These are phyloP conservation scores for Colletes latitarsis DNA, from an alignment of 1,140 invertebrate species.

Conservation along the genomic window DNA sequence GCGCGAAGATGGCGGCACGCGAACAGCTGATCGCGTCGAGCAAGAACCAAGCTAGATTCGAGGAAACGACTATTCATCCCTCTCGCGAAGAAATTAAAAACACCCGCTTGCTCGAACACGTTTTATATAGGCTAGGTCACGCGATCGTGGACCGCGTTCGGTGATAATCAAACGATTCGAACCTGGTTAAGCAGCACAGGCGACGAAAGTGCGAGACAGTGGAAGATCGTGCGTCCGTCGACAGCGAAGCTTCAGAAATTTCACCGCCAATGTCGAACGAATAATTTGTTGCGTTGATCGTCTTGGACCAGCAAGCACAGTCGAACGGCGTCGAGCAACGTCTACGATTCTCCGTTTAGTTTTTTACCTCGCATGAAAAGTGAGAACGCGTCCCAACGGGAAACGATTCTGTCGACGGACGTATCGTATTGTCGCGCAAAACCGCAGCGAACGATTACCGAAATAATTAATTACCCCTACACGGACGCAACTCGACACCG, in stretches of 20 bases:
- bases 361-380: background rate
- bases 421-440: conserved; percentile 29
- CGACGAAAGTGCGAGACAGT: background rate
- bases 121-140: background rate
- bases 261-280: background rate
- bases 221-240: conserved; percentile 10
- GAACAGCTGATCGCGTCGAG: conserved; percentile 23
- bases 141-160: background rate
- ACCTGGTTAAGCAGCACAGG: background rate
- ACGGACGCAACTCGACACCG: conserved; percentile 41
- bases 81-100: background rate
- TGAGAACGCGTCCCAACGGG: background rate
- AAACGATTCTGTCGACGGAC: background rate
- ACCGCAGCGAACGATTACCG: conserved; percentile 53
- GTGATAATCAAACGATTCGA: background rate
- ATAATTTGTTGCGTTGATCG: background rate
- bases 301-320: background rate
- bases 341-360: background rate
- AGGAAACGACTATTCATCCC: background rate
- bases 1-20: conserved; percentile 10
- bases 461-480: conserved; percentile 32
- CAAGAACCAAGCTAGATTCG: background rate
- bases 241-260: background rate
- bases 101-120: too few relatives aligned
- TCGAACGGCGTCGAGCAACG: background rate